These are phyloP conservation scores for Autographa gamma DNA, from an alignment of 2,888 invertebrate genomes.

Conservation along the genomic window DNA sequence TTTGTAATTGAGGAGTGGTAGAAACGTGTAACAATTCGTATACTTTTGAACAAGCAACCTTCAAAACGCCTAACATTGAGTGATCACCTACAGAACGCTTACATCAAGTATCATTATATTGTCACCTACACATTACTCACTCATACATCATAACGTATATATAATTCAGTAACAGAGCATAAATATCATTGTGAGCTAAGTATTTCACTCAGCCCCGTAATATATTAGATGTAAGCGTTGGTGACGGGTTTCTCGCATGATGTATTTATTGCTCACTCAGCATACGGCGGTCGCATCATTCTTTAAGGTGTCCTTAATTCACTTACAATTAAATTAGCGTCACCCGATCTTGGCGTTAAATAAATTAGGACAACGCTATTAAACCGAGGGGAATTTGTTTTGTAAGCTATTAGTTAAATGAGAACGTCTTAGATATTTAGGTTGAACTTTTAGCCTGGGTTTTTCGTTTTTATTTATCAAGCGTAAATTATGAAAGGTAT, in stretches of 20 bases:
- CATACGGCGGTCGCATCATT: slow-evolving; percentile 66
- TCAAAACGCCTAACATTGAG: slow-evolving; percentile 13
- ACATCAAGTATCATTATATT: slow-evolving; percentile 34
- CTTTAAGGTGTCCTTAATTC: slow-evolving; percentile 79
- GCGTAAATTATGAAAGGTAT: slow-evolving; percentile 13
- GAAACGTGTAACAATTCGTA: background rate
- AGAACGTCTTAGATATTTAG: slow-evolving; percentile 11
- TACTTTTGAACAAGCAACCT: slow-evolving; percentile 3
- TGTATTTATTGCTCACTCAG: slow-evolving; percentile 77
- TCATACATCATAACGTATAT: slow-evolving; percentile 59
- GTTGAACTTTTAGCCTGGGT: slow-evolving; percentile 5
- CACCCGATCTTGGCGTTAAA: slow-evolving; percentile 79
- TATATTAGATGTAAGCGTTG: slow-evolving; percentile 74
- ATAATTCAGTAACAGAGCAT: slow-evolving; percentile 65
- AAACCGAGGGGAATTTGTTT: slow-evolving; percentile 76
- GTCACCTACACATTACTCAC: slow-evolving; percentile 40
- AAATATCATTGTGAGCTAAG: slow-evolving; percentile 75
- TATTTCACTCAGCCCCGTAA: slow-evolving; percentile 74
- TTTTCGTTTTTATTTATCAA: slow-evolving; percentile 21
- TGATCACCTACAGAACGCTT: slow-evolving; percentile 26
- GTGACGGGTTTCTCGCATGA: slow-evolving; percentile 70
- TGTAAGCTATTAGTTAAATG: slow-evolving; percentile 70
- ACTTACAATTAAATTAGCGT: slow-evolving; percentile 82
- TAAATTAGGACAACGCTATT: slow-evolving; percentile 80
- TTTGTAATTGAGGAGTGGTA: no score